Conservation (phyloP, 2,888 invertebrate genomes). For the Tetragonisca angustula region DNA sequence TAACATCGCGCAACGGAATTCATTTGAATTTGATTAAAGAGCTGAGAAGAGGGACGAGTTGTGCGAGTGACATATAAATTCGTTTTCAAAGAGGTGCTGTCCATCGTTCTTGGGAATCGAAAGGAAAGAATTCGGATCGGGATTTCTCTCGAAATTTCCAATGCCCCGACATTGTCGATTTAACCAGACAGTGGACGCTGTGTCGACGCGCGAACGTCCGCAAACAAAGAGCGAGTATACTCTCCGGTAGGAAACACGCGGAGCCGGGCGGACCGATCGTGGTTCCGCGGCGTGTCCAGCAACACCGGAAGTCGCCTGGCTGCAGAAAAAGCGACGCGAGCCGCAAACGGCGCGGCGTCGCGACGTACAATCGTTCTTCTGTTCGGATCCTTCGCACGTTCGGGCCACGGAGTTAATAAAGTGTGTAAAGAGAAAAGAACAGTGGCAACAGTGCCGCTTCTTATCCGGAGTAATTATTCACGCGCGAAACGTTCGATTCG, state of each 20-base stretch:
- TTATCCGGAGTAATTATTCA: conserved; percentile 77
- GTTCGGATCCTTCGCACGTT: conserved; percentile 69
- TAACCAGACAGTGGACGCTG: too few relatives aligned
- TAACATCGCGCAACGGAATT: conserved; percentile 15
- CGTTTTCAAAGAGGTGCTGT: too few relatives aligned
- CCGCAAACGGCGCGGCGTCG: conserved; percentile 14
- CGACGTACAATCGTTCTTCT: conserved; percentile 73
- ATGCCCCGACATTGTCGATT: too few relatives aligned
- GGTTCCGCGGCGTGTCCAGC: conserved; percentile 11
- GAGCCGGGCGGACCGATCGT: conserved; percentile 22
- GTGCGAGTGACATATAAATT: background rate
- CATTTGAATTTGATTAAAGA: conserved; percentile 24
- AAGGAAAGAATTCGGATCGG: too few relatives aligned
- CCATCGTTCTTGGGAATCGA: too few relatives aligned
- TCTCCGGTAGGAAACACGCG: background rate
- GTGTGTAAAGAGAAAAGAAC: conserved; percentile 78
- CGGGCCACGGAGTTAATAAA: conserved; percentile 77
- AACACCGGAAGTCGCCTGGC: conserved; percentile 16
- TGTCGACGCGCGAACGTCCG: too few relatives aligned
- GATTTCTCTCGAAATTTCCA: too few relatives aligned
- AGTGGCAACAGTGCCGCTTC: conserved; percentile 68
- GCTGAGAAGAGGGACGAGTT: background rate
- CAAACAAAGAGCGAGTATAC: background rate
- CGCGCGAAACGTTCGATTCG: conserved; percentile 63
- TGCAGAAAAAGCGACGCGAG: conserved; percentile 20